Percentiles rank a stretch among this genome's conserved stretches.
phyloP scores from a whole-genome alignment of 2,113 vertebrate genomes.

The Micromys minutus region DNA sequence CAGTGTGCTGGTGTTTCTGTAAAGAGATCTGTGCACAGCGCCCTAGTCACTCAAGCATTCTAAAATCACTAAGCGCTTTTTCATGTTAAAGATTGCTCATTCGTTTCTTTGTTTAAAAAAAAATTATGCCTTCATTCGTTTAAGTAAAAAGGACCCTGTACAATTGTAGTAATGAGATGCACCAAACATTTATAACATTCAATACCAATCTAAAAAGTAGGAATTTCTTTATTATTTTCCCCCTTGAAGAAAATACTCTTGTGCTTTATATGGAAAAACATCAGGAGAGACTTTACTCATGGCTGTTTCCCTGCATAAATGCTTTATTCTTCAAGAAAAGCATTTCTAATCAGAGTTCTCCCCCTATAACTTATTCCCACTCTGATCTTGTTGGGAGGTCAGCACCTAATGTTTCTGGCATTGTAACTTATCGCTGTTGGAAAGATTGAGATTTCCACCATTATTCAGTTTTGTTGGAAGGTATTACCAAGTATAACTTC shows the following conservation, averaged over 20 bases:
- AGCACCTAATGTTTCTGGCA: constrained; percentile 71
- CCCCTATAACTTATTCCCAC: constrained; percentile 40
- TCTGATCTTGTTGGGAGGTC: constrained; percentile 68
- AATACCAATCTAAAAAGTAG: constrained; percentile 10
- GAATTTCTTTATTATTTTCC: constrained; percentile 44
- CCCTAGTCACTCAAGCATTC: constrained; percentile 59
- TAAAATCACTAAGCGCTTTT: constrained; percentile 57
- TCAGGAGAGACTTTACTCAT: constrained; percentile 67
- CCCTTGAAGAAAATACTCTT: constrained; percentile 54
- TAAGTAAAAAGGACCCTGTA: constrained; percentile 17
- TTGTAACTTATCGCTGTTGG: constrained; percentile 75
- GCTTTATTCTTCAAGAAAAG: constrained; percentile 73
- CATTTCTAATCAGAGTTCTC: constrained; percentile 74
- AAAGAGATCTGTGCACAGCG: constrained; percentile 39
- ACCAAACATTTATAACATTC: constrained; percentile 58
- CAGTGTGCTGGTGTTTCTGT: constrained; percentile 46
- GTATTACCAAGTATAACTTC: constrained; percentile 71
- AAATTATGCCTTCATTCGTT: constrained; percentile 46
- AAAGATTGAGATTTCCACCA: constrained; percentile 54
- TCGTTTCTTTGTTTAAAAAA: constrained; percentile 40
- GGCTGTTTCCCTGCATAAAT: constrained; percentile 63
- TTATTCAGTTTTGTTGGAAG: constrained; percentile 74
- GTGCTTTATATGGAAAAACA: constrained; percentile 64
- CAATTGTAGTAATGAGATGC: constrained; percentile 64
- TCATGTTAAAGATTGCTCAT: constrained; percentile 52